Evolutionary conservation across 1,140 invertebrate genomes (phyloP).

Genomic region (Ylistrum balloti): DNA sequence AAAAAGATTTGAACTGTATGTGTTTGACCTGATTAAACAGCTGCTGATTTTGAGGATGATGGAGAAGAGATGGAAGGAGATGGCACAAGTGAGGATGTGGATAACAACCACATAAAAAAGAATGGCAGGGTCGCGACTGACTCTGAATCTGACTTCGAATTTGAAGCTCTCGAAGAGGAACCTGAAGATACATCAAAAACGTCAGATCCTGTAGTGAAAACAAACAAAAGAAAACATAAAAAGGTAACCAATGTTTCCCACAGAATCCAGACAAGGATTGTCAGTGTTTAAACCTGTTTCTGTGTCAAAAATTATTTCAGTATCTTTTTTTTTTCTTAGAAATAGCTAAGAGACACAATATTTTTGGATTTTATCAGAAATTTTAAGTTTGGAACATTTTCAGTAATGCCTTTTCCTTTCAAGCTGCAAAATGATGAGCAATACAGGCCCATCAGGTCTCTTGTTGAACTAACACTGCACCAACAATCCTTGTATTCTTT

Average conservation of each 20-base stretch:
- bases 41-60: constrained; percentile 6
- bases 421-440: too few species aligned
- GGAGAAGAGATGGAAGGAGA: background rate
- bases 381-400: too few species aligned
- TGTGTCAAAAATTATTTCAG: too few species aligned
- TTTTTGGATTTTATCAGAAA: too few species aligned
- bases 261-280: too few species aligned
- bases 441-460: too few species aligned
- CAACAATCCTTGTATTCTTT: too few species aligned
- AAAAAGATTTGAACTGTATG: background rate
- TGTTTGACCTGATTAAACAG: background rate
- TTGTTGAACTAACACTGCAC: too few species aligned
- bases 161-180: background rate
- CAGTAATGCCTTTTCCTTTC: too few species aligned
- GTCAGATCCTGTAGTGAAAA: background rate
- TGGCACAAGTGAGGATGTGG: background rate
- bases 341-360: too few species aligned
- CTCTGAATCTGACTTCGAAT: background rate
- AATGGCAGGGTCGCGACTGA: background rate
- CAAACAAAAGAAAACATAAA: background rate
- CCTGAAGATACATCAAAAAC: background rate
- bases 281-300: too few species aligned
- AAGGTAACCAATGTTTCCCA: background rate
- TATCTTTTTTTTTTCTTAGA: too few species aligned
- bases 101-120: background rate